Conservation (phyloP, 2,888 invertebrate species). For the Aphidoletes aphidimyza region DNA sequence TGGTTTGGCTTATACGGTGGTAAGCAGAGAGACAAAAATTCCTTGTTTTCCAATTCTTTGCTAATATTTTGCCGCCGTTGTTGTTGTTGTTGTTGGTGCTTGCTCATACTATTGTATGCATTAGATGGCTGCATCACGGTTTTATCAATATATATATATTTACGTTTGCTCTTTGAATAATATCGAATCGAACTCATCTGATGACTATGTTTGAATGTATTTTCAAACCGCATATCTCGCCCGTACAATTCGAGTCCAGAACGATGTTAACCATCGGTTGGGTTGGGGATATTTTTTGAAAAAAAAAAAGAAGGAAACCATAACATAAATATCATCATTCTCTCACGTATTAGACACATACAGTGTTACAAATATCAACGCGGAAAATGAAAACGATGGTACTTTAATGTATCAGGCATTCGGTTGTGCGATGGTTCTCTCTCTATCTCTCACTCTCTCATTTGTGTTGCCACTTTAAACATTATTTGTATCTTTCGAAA, state of each 20-base stretch:
- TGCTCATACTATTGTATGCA: not conserved
- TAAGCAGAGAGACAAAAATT: not conserved
- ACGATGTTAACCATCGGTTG: conserved; percentile 2
- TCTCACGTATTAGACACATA: not conserved
- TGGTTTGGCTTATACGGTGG: not conserved
- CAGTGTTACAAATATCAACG: not conserved
- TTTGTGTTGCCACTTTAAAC: not conserved
- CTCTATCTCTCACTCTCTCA: not conserved
- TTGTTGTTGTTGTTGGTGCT: not conserved
- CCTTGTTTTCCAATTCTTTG: conserved; percentile 14
- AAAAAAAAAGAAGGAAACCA: conserved; percentile 47
- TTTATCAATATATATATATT: not conserved
- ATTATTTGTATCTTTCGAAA: not conserved
- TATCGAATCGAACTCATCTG: conserved; percentile 42
- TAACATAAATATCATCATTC: conserved; percentile 13
- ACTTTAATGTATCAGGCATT: not conserved
- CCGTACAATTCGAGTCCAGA: no score
- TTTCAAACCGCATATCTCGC: not conserved
- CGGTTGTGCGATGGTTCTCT: not conserved
- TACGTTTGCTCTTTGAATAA: conserved; percentile 22
- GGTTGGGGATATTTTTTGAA: conserved; percentile 24
- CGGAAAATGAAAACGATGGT: not conserved
- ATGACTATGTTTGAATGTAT: conserved; percentile 13
- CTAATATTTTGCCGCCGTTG: not conserved
- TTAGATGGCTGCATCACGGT: not conserved